Conservation (phyloP, 2,888 invertebrate species). For the Plebejus melissa region DNA sequence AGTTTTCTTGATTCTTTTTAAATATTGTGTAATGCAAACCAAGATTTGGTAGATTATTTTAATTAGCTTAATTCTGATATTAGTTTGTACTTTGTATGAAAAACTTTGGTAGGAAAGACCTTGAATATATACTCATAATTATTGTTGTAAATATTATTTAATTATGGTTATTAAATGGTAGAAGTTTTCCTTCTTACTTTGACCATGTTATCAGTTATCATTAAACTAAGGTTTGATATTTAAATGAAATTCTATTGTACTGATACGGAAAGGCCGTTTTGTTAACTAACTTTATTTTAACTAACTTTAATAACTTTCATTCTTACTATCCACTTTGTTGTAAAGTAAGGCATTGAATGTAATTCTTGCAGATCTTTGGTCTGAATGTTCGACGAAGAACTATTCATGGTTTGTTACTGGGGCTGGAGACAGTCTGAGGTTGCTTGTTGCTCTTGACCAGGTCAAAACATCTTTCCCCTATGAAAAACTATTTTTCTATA, state of each 20-base stretch:
- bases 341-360: no score
- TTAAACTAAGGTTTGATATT: neutral
- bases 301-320: no score
- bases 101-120: constrained; percentile 11
- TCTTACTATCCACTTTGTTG: no score
- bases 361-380: no score
- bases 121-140: neutral
- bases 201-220: neutral
- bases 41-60: neutral
- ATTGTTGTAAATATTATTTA: neutral
- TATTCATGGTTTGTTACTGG: no score
- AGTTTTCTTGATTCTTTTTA: constrained; percentile 48
- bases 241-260: neutral
- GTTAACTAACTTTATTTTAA: no score
- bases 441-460: no score
- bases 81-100: neutral
- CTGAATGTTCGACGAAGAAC: no score
- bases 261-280: no score
- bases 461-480: no score
- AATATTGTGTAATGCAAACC: neutral
- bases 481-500: no score
- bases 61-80: neutral
- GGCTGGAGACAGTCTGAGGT: no score
- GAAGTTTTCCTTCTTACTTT: neutral
- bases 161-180: neutral